phyloP scores from a whole-genome alignment of 1,140 invertebrate genomes.

The Lineus longissimus region DNA sequence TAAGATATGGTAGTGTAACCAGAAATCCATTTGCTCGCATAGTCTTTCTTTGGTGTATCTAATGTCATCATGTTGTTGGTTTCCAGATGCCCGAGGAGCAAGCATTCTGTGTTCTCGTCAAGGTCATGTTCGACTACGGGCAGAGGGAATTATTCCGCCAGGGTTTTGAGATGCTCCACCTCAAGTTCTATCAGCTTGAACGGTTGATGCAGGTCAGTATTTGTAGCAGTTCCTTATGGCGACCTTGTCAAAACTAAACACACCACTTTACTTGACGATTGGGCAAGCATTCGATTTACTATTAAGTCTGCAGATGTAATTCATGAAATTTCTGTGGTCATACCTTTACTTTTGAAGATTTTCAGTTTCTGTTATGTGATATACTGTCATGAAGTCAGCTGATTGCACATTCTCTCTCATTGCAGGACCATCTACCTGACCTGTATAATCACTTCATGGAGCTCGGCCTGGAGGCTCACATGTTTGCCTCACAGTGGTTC shows the following conservation, averaged over 20 bases:
- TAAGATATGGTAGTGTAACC: too few relatives aligned
- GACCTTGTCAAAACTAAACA: too few relatives aligned
- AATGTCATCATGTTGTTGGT: not conserved
- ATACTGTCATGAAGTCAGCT: too few relatives aligned
- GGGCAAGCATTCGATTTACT: too few relatives aligned
- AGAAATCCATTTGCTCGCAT: too few relatives aligned
- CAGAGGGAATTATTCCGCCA: slow-evolving; percentile 92
- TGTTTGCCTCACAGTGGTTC: slow-evolving; percentile 99
- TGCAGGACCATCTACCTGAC: slow-evolving; percentile 83
- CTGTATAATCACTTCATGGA: slow-evolving; percentile 86
- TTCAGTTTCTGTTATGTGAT: too few relatives aligned
- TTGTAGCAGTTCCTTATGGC: not conserved
- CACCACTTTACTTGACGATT: too few relatives aligned
- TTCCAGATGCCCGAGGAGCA: slow-evolving; percentile 98
- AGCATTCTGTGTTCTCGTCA: slow-evolving; percentile 93
- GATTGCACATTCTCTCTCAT: slow-evolving; percentile 11
- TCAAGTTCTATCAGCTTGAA: slow-evolving; percentile 95
- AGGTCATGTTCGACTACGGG: slow-evolving; percentile 95
- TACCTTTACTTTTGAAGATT: too few relatives aligned
- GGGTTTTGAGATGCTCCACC: slow-evolving; percentile 91
- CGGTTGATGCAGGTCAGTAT: slow-evolving; percentile 78
- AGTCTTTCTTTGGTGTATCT: not conserved
- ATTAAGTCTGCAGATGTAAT: too few relatives aligned
- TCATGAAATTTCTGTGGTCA: too few relatives aligned
- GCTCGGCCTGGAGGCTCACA: slow-evolving; percentile 92